A percentile compares a stretch with the other conserved stretches of the same genome.
phyloP scores from a whole-genome alignment of 2,113 vertebrate species.

The Cepphus grylle region DNA sequence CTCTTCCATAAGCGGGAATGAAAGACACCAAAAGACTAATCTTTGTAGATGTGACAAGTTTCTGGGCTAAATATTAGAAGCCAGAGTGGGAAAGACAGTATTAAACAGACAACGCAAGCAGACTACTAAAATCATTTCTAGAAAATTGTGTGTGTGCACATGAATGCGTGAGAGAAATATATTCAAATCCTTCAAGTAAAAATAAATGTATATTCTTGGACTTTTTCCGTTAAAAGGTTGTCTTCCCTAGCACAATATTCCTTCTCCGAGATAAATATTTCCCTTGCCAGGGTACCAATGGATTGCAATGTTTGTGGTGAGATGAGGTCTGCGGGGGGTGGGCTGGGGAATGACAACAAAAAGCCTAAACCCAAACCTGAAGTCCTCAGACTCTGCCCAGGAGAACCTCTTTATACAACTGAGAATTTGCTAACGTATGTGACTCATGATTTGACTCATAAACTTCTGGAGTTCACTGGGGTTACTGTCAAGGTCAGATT shows the following conservation, averaged over 20 bases:
- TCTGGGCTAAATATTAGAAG: neutral
- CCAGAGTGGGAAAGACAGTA: neutral
- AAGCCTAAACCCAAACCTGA: neutral
- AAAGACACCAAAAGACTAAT: neutral
- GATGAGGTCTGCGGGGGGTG: neutral
- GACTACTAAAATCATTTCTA: neutral
- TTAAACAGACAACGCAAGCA: neutral
- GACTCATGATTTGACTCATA: neutral
- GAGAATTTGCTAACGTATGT: conserved; percentile 15
- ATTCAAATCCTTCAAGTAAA: neutral
- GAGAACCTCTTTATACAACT: neutral
- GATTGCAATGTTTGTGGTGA: neutral
- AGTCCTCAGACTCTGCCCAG: neutral
- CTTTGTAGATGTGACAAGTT: neutral
- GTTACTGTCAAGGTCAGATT: conserved; percentile 26
- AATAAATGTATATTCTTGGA: neutral
- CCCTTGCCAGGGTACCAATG: neutral
- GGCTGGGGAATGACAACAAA: neutral
- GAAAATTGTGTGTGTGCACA: neutral
- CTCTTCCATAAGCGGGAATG: neutral
- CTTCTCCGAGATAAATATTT: neutral
- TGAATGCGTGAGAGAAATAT: neutral
- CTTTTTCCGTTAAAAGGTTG: neutral
- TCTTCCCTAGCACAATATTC: neutral
- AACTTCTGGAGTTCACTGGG: conserved; percentile 18